These are phyloP conservation scores for Acronicta aceris DNA, from an alignment of 2,888 invertebrate species.

Conservation along the genomic window DNA sequence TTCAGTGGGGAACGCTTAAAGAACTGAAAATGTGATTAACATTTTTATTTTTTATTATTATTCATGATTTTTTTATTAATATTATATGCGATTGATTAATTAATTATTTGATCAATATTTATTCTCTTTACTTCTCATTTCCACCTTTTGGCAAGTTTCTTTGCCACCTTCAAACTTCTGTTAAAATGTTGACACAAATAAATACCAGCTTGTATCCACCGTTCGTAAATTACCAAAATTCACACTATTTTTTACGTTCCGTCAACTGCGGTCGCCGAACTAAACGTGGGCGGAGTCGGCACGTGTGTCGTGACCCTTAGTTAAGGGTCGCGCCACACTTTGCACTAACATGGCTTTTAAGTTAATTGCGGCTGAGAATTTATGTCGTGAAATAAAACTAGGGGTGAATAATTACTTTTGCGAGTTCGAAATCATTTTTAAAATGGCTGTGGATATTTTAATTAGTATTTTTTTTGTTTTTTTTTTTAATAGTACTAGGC, in stretches of 20 bases:
- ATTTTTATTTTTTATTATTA: too few species aligned
- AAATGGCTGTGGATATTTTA: conserved; percentile 51
- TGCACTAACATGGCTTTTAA: conserved; percentile 79
- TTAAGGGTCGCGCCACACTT: conserved; percentile 81
- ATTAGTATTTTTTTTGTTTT: conserved; percentile 53
- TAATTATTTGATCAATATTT: too few species aligned
- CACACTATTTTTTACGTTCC: conserved; percentile 49
- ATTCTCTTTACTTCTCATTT: too few species aligned
- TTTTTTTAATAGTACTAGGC: conserved; percentile 19
- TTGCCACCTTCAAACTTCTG: too few species aligned
- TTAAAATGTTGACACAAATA: background rate
- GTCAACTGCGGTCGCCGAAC: conserved; percentile 67
- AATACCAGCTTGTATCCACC: conserved; percentile 2
- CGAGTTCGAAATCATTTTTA: conserved; percentile 56
- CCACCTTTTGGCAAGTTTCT: too few species aligned
- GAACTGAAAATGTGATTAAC: too few species aligned
- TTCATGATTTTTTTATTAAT: too few species aligned
- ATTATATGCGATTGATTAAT: too few species aligned
- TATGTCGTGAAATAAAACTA: conserved; percentile 66
- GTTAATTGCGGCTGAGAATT: conserved; percentile 82
- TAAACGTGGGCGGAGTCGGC: conserved; percentile 81
- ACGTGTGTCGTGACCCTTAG: conserved; percentile 82
- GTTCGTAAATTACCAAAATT: conserved; percentile 43
- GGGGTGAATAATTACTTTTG: conserved; percentile 71
- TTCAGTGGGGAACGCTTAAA: too few species aligned